Evolutionary conservation across 2,797 vertebrate genomes (phyloP).

Genomic region (Rhabdomys pumilio): DNA sequence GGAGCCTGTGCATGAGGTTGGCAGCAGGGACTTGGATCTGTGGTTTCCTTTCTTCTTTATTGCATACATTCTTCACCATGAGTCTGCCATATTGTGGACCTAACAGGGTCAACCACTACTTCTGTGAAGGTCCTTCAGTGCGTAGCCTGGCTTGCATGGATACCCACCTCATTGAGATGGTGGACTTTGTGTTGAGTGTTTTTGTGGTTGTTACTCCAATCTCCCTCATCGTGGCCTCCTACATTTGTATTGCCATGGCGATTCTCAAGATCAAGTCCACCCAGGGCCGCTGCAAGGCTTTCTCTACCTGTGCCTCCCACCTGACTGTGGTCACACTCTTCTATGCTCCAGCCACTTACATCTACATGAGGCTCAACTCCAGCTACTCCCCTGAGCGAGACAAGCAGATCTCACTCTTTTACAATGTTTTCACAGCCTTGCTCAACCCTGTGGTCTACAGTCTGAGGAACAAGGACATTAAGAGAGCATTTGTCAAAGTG

Average conservation of each 20-base stretch:
- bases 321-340: too few species aligned
- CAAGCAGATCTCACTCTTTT: background rate
- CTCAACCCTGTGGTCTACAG: background rate
- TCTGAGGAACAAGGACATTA: slow-evolving; percentile 63
- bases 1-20: slow-evolving; percentile 68
- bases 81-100: too few species aligned
- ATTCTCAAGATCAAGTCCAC: slow-evolving; percentile 81
- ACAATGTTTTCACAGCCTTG: background rate
- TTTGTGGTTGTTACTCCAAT: slow-evolving; percentile 2
- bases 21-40: slow-evolving; percentile 54
- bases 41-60: slow-evolving; percentile 79
- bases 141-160: background rate
- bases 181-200: slow-evolving; percentile 64
- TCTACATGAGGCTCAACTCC: background rate
- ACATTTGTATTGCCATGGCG: slow-evolving; percentile 50
- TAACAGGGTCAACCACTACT: too few species aligned
- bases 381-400: background rate
- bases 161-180: background rate
- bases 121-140: background rate
- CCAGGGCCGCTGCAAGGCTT: background rate
- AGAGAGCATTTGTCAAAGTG: slow-evolving; percentile 69
- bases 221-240: slow-evolving; percentile 73
- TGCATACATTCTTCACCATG: slow-evolving; percentile 67
- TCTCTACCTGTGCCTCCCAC: too few species aligned
- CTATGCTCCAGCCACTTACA: background rate